phyloP scores from a whole-genome alignment of 1,140 invertebrate species.

The Arctopsyche grandis region DNA sequence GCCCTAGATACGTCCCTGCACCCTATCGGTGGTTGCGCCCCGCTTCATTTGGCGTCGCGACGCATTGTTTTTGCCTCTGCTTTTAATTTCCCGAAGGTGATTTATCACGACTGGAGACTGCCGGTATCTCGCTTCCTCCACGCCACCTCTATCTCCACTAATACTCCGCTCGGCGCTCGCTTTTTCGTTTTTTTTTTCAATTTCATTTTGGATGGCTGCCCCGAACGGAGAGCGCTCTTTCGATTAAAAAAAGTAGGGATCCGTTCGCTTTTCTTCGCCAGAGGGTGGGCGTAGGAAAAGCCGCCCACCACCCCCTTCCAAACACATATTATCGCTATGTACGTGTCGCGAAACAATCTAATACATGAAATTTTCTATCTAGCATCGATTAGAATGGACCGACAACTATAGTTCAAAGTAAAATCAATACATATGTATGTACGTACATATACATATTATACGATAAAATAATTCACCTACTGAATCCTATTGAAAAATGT shows the following conservation, averaged over 20 bases:
- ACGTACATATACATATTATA: too few relatives aligned
- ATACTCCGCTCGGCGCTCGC: background rate
- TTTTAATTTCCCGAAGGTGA: slow-evolving; percentile 56
- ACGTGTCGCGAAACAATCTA: too few relatives aligned
- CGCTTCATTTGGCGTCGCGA: slow-evolving; percentile 54
- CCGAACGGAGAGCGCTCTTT: slow-evolving; percentile 35
- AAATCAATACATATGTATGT: too few relatives aligned
- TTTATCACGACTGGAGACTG: slow-evolving; percentile 55
- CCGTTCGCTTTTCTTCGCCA: slow-evolving; percentile 10
- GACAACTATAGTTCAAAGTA: too few relatives aligned
- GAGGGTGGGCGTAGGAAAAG: background rate
- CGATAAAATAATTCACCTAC: too few relatives aligned
- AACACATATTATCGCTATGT: too few relatives aligned
- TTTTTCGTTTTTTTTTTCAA: slow-evolving; percentile 45
- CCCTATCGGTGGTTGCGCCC: slow-evolving; percentile 8
- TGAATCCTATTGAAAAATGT: too few relatives aligned
- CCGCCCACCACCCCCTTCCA: too few relatives aligned
- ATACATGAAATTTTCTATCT: too few relatives aligned
- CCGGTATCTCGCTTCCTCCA: slow-evolving; percentile 53
- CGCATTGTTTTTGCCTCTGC: slow-evolving; percentile 55
- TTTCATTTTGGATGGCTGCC: slow-evolving; percentile 53
- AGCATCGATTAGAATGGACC: too few relatives aligned
- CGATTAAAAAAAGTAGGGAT: slow-evolving; percentile 47
- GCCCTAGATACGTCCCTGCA: background rate
- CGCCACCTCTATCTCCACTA: background rate